Evolutionary conservation across 2,113 vertebrate genomes (phyloP).

Genomic region (Sitta europaea): DNA sequence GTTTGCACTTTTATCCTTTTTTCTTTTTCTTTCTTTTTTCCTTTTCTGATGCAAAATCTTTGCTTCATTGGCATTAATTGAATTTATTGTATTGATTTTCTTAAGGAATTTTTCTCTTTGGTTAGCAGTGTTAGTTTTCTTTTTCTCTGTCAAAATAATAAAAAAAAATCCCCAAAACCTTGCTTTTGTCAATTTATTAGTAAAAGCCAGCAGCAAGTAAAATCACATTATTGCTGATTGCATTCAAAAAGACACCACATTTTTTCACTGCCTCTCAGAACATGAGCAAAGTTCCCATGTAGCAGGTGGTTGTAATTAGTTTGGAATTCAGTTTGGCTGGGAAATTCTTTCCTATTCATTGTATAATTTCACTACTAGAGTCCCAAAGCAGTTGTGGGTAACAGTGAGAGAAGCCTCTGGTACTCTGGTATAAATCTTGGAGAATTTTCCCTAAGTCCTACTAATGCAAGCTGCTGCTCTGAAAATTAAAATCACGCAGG

Average conservation of each 20-base stretch:
- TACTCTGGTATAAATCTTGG: not conserved
- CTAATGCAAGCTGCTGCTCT: not conserved
- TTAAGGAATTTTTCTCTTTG: not conserved
- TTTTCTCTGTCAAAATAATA: not conserved
- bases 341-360: constrained; percentile 27
- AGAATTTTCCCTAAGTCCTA: not conserved
- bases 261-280: constrained; percentile 21
- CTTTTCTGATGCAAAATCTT: not conserved
- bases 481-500: not conserved
- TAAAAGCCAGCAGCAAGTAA: constrained; percentile 25
- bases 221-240: constrained; percentile 29
- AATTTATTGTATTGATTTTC: not conserved
- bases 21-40: not conserved
- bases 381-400: not conserved
- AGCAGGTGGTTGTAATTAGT: constrained; percentile 67
- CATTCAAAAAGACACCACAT: constrained; percentile 43
- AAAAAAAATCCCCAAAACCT: not conserved
- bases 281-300: not conserved
- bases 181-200: not conserved
- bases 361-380: not conserved
- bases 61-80: not conserved
- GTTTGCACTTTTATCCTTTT: not conserved
- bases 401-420: not conserved
- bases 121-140: not conserved
- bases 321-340: constrained; percentile 38